Evolutionary conservation across 1,140 invertebrate genomes (phyloP), one percentile per base, ranked within the genome.

Genomic region (Drosophila cardini): DNA sequence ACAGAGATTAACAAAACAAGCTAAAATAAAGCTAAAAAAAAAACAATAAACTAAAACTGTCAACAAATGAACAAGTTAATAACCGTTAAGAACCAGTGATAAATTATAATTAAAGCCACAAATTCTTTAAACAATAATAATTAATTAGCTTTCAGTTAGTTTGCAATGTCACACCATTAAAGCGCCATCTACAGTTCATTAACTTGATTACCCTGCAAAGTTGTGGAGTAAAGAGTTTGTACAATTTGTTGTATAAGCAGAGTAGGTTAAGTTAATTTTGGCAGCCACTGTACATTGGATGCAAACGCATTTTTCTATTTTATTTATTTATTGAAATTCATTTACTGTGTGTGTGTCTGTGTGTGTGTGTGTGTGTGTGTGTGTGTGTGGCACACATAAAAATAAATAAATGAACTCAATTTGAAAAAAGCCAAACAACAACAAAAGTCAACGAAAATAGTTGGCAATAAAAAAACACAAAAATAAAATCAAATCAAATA

Each of bases 341-440:
- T 79, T 79, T 79, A 79, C 70, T 52, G 30, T 52, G 34, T 2
- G n/a, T 43, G 40, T 4, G 11, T 43, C n/a, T 42, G 10, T 4
- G 40, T 13, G n/a, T 42, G 40, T 43, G 40, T 16, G 40, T 16
- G 43, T 45, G 43, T 38, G 52, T 16, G 30, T 15, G 50, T 40
- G 16, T 38, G 45, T 79, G 76, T 45, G 52, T 48, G 63, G 21
- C 68, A 76, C 67, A 56, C 61, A 45, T 67, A 79, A 60, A 83
- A 82, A 82, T 83, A 82, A 83, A 83, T 79, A 52, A 52, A 52
- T 52, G 76, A 79, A 82, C 80, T 82, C 80, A 76, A 83, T 82
- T 84, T 67, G 46, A 80, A 53, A 46, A 65, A 52, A 65, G 52
- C 13, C 53, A 30, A 48, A 10, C 18, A 38, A 36, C 16, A 58